A percentile compares a stretch with the other conserved stretches of the same genome.
Evolutionary conservation across 2,113 vertebrate genomes (phyloP).

Genomic region (Ctenodactylus gundi): DNA sequence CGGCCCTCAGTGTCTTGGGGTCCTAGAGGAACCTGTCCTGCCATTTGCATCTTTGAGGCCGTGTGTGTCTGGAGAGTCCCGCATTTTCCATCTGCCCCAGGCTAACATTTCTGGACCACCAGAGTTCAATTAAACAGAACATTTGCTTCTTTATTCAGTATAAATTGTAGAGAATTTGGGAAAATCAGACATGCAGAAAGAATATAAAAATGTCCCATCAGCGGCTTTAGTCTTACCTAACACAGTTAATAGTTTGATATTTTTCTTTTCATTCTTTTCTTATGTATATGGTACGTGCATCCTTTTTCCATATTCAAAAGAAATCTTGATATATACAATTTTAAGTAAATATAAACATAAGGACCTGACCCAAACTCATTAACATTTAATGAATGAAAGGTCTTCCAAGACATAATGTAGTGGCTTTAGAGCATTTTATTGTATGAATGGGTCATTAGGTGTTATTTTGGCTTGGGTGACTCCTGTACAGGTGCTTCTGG

Average conservation of each 20-base stretch:
- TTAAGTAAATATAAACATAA: background rate
- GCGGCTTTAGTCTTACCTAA: background rate
- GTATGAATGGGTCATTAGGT: background rate
- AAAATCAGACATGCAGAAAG: background rate
- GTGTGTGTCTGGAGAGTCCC: background rate
- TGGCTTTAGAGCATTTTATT: background rate
- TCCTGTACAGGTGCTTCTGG: background rate
- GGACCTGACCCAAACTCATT: background rate
- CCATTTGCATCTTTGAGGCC: background rate
- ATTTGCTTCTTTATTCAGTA: background rate
- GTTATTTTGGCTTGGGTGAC: background rate
- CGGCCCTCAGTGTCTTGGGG: background rate
- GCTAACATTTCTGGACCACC: background rate
- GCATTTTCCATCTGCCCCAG: background rate
- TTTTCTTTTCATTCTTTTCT: background rate
- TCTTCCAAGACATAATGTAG: background rate
- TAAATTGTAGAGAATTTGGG: background rate
- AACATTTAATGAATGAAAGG: background rate
- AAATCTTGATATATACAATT: background rate
- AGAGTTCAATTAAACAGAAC: background rate
- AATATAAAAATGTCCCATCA: background rate
- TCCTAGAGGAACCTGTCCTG: background rate
- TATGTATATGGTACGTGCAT: rapidly evolving
- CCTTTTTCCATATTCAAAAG: background rate
- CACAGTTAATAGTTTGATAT: background rate